These are phyloP conservation scores for Hypsopygia costalis DNA, from an alignment of 2,888 invertebrate genomes.

Conservation along the genomic window DNA sequence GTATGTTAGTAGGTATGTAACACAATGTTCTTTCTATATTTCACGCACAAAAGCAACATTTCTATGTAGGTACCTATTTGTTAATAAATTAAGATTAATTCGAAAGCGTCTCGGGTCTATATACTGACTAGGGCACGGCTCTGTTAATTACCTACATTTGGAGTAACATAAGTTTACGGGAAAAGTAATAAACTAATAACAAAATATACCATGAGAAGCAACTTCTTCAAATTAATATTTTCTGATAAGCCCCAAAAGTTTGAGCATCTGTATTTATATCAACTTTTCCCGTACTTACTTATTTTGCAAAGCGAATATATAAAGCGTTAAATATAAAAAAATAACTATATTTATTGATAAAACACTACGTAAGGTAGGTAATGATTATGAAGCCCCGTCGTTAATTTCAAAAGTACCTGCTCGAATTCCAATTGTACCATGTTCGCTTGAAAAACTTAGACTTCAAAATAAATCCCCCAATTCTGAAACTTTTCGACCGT, in stretches of 20 bases:
- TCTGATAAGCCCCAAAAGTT: not conserved
- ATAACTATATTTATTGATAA: conserved; percentile 20
- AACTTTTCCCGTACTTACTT: conserved; percentile 31
- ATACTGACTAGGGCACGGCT: conserved; percentile 29
- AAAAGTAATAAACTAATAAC: conserved; percentile 29
- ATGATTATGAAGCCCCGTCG: conserved; percentile 54
- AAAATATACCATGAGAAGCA: not conserved
- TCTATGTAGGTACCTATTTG: conserved; percentile 12
- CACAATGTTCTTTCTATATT: conserved; percentile 9
- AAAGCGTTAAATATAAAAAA: conserved; percentile 16
- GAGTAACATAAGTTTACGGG: conserved; percentile 32
- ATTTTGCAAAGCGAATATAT: conserved; percentile 31
- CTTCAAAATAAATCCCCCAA: conserved; percentile 58
- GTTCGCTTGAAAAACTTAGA: conserved; percentile 42
- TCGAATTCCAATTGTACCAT: conserved; percentile 74
- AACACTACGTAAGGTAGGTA: conserved; percentile 15
- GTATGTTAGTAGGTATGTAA: conserved; percentile 15
- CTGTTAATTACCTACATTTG: conserved; percentile 29
- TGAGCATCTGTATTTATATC: too few species aligned
- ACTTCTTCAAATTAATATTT: too few species aligned
- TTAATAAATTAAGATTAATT: not conserved
- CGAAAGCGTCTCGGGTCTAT: not conserved
- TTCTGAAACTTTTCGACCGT: conserved; percentile 64
- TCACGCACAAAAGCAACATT: conserved; percentile 23
- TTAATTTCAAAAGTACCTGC: conserved; percentile 66